Evolutionary conservation across 2,797 vertebrate species (phyloP).

Genomic region (Crypturellus tataupa): DNA sequence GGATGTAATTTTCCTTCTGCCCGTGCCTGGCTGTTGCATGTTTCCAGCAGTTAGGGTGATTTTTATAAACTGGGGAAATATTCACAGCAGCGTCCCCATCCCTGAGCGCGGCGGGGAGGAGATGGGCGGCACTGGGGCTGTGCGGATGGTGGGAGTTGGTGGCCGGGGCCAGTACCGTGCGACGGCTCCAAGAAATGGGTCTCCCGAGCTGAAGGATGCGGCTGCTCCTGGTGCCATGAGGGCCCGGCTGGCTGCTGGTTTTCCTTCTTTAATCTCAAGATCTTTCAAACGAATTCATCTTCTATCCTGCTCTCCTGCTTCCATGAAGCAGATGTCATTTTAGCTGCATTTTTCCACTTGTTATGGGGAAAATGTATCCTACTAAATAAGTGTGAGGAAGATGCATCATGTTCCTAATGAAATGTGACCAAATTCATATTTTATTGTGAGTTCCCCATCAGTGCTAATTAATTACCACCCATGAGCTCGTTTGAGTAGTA

Average conservation of each 20-base stretch:
- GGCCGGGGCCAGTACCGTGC: neutral
- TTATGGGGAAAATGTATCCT: constrained; percentile 16
- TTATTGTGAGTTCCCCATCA: constrained; percentile 40
- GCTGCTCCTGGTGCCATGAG: neutral
- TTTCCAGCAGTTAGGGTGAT: neutral
- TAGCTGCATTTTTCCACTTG: neutral
- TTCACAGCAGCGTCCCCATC: neutral
- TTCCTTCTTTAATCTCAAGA: neutral
- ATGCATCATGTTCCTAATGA: constrained; percentile 28
- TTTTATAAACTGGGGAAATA: neutral
- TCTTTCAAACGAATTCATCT: neutral
- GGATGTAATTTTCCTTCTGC: neutral
- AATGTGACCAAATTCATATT: constrained; percentile 9
- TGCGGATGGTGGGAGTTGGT: accelerated
- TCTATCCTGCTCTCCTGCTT: neutral
- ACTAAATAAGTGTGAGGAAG: constrained; percentile 18
- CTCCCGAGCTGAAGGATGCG: neutral
- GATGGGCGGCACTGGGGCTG: accelerated
- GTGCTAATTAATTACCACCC: constrained; percentile 67
- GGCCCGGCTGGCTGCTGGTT: neutral
- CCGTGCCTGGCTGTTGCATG: neutral
- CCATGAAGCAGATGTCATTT: neutral
- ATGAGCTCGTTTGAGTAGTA: constrained; percentile 27
- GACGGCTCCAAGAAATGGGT: neutral
- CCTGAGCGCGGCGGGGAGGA: neutral